phyloP scores from a whole-genome alignment of 2,797 vertebrate genomes.

The Pygocentrus nattereri region DNA sequence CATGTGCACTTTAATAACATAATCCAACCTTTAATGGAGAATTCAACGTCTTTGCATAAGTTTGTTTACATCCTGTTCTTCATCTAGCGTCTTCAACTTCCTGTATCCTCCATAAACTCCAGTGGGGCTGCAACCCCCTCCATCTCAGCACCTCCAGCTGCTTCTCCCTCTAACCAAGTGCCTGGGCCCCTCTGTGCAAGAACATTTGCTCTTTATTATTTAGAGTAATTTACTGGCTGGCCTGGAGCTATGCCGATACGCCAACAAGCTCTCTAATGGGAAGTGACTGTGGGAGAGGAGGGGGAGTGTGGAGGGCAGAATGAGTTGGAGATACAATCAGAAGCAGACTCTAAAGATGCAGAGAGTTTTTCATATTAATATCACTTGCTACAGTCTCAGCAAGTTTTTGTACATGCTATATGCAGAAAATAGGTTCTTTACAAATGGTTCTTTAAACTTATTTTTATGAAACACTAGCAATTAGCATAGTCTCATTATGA shows the following conservation, averaged over 20 bases:
- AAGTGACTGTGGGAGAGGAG: slow-evolving; percentile 52
- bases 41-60: not conserved
- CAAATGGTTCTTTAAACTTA: slow-evolving; percentile 10
- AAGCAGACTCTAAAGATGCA: slow-evolving; percentile 7
- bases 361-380: slow-evolving; percentile 40
- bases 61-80: slow-evolving; percentile 25
- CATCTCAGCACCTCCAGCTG: slow-evolving; percentile 24
- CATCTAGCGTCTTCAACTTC: slow-evolving; percentile 14
- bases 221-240: slow-evolving; percentile 61
- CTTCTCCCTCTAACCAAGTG: slow-evolving; percentile 48
- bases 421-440: slow-evolving; percentile 34
- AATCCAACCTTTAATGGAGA: slow-evolving; percentile 13
- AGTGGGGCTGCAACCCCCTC: slow-evolving; percentile 35
- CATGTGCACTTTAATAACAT: not conserved
- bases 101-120: slow-evolving; percentile 12
- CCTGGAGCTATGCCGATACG: slow-evolving; percentile 56
- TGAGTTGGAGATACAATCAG: slow-evolving; percentile 28
- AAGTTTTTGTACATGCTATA: slow-evolving; percentile 26
- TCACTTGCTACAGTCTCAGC: slow-evolving; percentile 31
- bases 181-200: slow-evolving; percentile 43
- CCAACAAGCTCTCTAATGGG: slow-evolving; percentile 59
- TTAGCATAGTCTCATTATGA: slow-evolving; percentile 10
- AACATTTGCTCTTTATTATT: slow-evolving; percentile 68
- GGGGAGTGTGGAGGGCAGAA: slow-evolving; percentile 2
- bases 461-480: slow-evolving; percentile 16